Base-by-base conservation (phyloP, 2,888 invertebrate genomes). In the Tanytarsus gracilentus region DNA sequence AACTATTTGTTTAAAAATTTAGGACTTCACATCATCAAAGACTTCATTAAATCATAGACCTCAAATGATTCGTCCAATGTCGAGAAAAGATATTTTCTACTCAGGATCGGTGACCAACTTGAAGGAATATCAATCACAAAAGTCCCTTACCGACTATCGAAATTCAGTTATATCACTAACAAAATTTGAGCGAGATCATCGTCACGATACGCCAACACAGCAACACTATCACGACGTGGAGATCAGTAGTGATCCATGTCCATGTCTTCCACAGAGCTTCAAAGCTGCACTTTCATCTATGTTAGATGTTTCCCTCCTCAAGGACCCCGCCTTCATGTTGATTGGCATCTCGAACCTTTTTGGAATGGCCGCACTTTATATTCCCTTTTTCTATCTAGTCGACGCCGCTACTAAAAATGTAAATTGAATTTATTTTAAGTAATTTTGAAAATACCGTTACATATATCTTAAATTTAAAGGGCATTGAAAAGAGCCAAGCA, bases 51-150 rank as follows among this genome's bases (percentile, higher is more conserved):
- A 18, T 18, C 60, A 81, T 66, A 78, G 78, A 64, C 76, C 80
- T 62, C 77, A 83, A 64, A 89, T 91, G 78, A 86, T 91, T 14
- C 82, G 94, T 16, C 96, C 96, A 3, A 75, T 97, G 75, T 94
- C 94, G 6, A 81, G 95, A 59, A 94, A 95, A 70, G 98, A 98
- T 75, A 96, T 97, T 69, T 97, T 98, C 78, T 97, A 97, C 75
- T 93, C 94, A 2, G 96, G 98, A 27, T 95, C 95, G 50, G 89
- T 98, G 23, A 80, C 87, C 63, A 91, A 97, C 75, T 79, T 98
- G 67, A 92, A 91, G 0, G 94, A 95, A 74, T 96, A 86, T 76
- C 88, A 90, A 72, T 92, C 91, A 62, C 93, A 94, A 72, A 90
- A 91, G 69, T 91, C 93, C 2, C 78, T 96, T 60, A 85, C 87